Conservation (phyloP, 2,888 invertebrate genomes). For the Troides aeacus region DNA sequence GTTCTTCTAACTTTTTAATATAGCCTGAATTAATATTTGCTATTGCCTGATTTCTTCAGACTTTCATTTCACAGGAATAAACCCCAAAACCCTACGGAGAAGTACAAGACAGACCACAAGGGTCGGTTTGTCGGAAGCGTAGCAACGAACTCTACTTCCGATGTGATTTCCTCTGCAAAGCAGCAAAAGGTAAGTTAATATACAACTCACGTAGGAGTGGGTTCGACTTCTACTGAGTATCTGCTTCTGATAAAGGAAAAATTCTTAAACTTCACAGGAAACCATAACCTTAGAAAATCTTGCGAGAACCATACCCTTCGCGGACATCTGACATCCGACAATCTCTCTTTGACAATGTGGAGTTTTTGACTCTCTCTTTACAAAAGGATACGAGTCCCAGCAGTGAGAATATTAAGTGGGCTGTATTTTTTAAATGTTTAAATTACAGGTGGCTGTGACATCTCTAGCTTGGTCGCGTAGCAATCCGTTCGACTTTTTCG, state of each 20-base stretch:
- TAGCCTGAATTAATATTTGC: neutral
- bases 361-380: no score
- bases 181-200: slow-evolving; percentile 27
- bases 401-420: no score
- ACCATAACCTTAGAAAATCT: no score
- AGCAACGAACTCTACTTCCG: neutral
- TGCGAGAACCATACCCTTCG: no score
- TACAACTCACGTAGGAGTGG: no score
- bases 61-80: slow-evolving; percentile 46
- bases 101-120: slow-evolving; percentile 51
- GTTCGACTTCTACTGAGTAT: neutral
- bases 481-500: slow-evolving; percentile 57
- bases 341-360: no score
- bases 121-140: slow-evolving; percentile 53
- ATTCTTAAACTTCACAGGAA: no score
- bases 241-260: no score
- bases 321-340: no score
- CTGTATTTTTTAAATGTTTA: no score
- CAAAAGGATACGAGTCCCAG: no score
- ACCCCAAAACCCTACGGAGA: slow-evolving; percentile 40
- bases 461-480: slow-evolving; percentile 53
- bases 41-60: neutral
- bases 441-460: slow-evolving; percentile 46
- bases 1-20: no score
- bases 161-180: neutral